phyloP scores from a whole-genome alignment of 2,113 vertebrate genomes.

The Rhinichthys klamathensis region DNA sequence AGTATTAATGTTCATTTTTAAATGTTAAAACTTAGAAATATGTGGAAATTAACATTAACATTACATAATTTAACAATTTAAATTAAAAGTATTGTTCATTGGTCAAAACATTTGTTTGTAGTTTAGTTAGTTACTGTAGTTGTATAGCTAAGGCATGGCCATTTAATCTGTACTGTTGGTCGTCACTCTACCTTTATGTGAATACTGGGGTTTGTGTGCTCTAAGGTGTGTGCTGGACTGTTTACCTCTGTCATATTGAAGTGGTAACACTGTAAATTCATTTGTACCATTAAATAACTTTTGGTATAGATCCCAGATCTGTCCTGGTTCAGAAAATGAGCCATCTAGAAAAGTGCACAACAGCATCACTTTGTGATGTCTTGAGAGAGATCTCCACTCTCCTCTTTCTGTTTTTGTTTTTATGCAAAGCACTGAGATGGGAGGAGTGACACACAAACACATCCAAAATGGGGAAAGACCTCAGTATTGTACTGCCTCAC shows the following conservation, averaged over 20 bases:
- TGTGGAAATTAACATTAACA: not conserved
- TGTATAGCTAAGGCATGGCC: not conserved
- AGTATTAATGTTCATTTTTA: too few species aligned
- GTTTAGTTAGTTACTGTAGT: not conserved
- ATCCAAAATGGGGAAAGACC: conserved; percentile 68
- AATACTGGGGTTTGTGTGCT: not conserved
- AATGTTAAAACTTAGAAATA: too few species aligned
- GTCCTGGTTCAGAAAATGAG: conserved; percentile 8
- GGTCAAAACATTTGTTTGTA: not conserved
- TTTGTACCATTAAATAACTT: not conserved
- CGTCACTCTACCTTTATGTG: not conserved
- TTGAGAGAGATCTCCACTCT: conserved; percentile 10
- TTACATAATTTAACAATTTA: not conserved
- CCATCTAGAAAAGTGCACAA: not conserved
- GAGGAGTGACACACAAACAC: conserved; percentile 69
- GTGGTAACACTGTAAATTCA: not conserved
- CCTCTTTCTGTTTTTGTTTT: conserved; percentile 67
- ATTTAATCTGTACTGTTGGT: not conserved
- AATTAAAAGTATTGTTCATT: not conserved
- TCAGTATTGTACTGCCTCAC: conserved; percentile 72
- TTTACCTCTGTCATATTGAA: not conserved
- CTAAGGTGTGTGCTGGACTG: not conserved
- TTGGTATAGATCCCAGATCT: not conserved
- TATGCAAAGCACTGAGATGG: conserved; percentile 64
- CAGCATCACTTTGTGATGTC: not conserved